Conservation (phyloP, 2,888 invertebrate genomes). For the Xestia xanthographa region DNA sequence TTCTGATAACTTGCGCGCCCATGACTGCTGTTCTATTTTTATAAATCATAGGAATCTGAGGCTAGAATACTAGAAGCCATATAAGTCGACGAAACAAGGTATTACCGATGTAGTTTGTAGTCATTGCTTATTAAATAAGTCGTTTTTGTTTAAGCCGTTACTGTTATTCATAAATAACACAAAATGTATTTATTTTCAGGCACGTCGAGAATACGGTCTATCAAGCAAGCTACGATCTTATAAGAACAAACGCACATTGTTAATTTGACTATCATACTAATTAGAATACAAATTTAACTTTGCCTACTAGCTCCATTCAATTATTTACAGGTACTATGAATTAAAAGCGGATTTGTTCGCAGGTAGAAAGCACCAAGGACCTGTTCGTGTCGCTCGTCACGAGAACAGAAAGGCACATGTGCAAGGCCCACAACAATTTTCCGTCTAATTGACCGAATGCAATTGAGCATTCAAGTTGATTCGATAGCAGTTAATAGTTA, state of each 20-base stretch:
- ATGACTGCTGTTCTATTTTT: slow-evolving; percentile 44
- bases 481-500: slow-evolving; percentile 84
- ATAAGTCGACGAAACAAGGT: slow-evolving; percentile 47
- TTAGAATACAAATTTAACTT: not conserved
- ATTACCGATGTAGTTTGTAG: slow-evolving; percentile 32
- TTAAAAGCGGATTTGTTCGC: slow-evolving; percentile 58
- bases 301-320: slow-evolving; percentile 17
- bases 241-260: slow-evolving; percentile 2
- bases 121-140: slow-evolving; percentile 36
- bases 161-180: slow-evolving; percentile 25
- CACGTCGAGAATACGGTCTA: slow-evolving; percentile 20
- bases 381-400: slow-evolving; percentile 56
- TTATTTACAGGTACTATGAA: slow-evolving; percentile 34
- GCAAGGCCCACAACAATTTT: slow-evolving; percentile 85
- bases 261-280: not conserved
- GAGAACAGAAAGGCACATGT: slow-evolving; percentile 65
- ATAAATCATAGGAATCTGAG: slow-evolving; percentile 39
- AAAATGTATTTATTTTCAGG: slow-evolving; percentile 47
- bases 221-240: slow-evolving; percentile 18
- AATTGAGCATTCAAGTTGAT: slow-evolving; percentile 86
- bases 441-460: slow-evolving; percentile 88
- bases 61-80: slow-evolving; percentile 53
- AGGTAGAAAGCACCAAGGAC: slow-evolving; percentile 60
- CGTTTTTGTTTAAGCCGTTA: not conserved
- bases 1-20: slow-evolving; percentile 19